Base-by-base conservation (phyloP, 2,888 invertebrate species). In the Ichneumoninae sp. region DNA sequence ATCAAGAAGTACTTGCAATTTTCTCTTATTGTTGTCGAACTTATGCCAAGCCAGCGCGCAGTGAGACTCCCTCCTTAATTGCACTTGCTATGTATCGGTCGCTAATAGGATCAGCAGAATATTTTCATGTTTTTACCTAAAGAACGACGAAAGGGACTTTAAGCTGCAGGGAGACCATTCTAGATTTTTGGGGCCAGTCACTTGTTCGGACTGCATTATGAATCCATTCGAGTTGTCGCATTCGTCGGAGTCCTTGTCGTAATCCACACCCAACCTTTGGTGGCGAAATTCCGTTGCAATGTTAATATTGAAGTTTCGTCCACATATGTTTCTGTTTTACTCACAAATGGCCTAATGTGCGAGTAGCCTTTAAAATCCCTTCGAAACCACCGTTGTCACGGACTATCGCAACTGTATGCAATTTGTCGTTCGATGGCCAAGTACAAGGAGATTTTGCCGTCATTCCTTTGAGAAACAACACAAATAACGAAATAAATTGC, bases 291-390 rank as follows among this genome's bases (percentile, higher is more conserved):
- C 10, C 22, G 7, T 19, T 36, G 19, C 36, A 36, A 8, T 1
- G 36, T 36, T 8, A 36, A 36, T 7, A 36, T 36, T 0, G 36
- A 8, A 36, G 13, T 1, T 16, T 16, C 8, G 16, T 5, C n/a
- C 40, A 7, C 6, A 22, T 40, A 16, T 44, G 1, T 13, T 0
- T 8, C 8, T 10, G 40, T 22, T 68, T 5, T 70, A 74, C 74
- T 33, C 75, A 81, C 84, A 68, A 40, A 30, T 84, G 78, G 26
- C 74, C 84, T 6, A 81, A 60, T 74, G 78, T 81, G 10, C 81
- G 81, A 10, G 78, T 62, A 16, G 84, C 75, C 7, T 69, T 71
- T 1, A 54, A 13, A 50, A 78, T 62, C n/a, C 74, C 84, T 3
- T 70, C 70, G 36, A 47, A 84, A 47, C 40, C 77, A 33, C 52